Evolutionary conservation across 2,888 invertebrate genomes (phyloP).

Genomic region (Endotricha flammealis): DNA sequence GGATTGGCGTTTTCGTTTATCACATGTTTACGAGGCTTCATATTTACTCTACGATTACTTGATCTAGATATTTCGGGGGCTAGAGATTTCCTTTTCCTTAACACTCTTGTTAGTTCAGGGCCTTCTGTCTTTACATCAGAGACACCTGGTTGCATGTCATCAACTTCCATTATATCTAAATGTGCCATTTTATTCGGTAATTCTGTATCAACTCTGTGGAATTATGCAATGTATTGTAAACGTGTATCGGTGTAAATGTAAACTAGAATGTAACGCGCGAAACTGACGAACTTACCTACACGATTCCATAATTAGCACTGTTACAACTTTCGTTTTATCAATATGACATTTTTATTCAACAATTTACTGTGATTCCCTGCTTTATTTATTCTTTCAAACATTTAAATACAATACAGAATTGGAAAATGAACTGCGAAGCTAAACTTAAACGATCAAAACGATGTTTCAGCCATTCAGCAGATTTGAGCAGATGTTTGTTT

Average conservation of each 20-base stretch:
- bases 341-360: too few species aligned
- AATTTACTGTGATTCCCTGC: too few species aligned
- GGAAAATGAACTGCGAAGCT: too few species aligned
- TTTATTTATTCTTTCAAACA: too few species aligned
- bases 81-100: slow-evolving; percentile 61
- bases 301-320: slow-evolving; percentile 35
- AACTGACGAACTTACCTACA: slow-evolving; percentile 32
- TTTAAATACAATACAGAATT: too few species aligned
- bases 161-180: slow-evolving; percentile 66
- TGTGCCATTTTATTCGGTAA: slow-evolving; percentile 68
- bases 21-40: slow-evolving; percentile 65
- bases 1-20: slow-evolving; percentile 54
- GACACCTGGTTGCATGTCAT: slow-evolving; percentile 29
- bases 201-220: slow-evolving; percentile 55
- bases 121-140: slow-evolving; percentile 28
- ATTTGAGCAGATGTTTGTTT: too few species aligned
- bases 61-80: slow-evolving; percentile 50
- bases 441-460: too few species aligned
- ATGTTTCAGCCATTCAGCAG: too few species aligned
- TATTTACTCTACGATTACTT: slow-evolving; percentile 64
- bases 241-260: neutral
- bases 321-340: too few species aligned
- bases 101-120: slow-evolving; percentile 40
- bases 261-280: slow-evolving; percentile 2
- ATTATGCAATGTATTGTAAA: slow-evolving; percentile 6